Percentiles rank a stretch among this genome's conserved stretches.
Evolutionary conservation across 2,888 invertebrate genomes (phyloP).

Genomic region (Epinotia nisella): DNA sequence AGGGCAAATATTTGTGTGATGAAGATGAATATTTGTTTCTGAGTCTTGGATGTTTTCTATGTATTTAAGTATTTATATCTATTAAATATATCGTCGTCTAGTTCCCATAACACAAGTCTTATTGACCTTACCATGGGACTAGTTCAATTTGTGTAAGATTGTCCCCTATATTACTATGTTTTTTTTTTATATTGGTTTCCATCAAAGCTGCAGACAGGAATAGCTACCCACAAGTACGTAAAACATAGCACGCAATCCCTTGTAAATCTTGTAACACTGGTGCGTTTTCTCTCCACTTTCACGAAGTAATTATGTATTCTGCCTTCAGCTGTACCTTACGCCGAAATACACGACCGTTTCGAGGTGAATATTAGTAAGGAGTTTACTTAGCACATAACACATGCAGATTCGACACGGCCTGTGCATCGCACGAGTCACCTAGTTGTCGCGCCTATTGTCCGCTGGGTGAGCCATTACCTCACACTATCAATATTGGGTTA

Average conservation of each 20-base stretch:
- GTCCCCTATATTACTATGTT: too few relatives aligned
- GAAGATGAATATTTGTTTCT: too few relatives aligned
- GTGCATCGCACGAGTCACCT: slow-evolving; percentile 80
- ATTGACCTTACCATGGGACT: too few relatives aligned
- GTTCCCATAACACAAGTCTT: too few relatives aligned
- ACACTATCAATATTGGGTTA: slow-evolving; percentile 84
- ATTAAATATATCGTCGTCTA: too few relatives aligned
- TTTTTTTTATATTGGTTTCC: too few relatives aligned
- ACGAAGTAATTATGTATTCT: slow-evolving; percentile 51
- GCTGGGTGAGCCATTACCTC: slow-evolving; percentile 84
- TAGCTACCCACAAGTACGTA: not conserved
- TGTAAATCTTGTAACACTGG: slow-evolving; percentile 23
- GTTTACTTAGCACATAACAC: slow-evolving; percentile 48
- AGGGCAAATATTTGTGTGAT: too few relatives aligned
- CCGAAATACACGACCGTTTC: slow-evolving; percentile 52
- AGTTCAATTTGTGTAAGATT: too few relatives aligned
- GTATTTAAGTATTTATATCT: too few relatives aligned
- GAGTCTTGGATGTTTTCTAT: too few relatives aligned
- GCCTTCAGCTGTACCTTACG: slow-evolving; percentile 49
- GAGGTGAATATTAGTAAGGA: slow-evolving; percentile 41
- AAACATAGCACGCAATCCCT: slow-evolving; percentile 24
- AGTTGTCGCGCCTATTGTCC: slow-evolving; percentile 83
- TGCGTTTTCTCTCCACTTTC: slow-evolving; percentile 48
- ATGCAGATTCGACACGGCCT: slow-evolving; percentile 68
- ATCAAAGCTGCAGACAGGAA: not conserved